These are phyloP conservation scores for Epirrhoe tristata DNA, from an alignment of 2,888 invertebrate species.

Conservation along the genomic window DNA sequence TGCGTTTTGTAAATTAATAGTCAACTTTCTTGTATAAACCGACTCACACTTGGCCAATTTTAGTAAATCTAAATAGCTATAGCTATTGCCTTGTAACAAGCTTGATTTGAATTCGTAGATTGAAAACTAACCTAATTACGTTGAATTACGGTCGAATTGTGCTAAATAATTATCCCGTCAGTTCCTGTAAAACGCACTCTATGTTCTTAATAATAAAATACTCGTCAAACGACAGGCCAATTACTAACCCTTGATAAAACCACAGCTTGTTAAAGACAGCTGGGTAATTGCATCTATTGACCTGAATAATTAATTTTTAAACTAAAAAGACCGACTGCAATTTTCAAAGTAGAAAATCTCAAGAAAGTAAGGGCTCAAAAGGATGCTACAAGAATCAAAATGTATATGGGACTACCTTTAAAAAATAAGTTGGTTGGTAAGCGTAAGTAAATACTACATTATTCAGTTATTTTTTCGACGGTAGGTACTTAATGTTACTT, in stretches of 20 bases:
- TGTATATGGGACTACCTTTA: too few relatives aligned
- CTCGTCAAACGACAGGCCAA: conserved; percentile 29
- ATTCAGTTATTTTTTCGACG: too few relatives aligned
- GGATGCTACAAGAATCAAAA: too few relatives aligned
- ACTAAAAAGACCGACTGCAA: too few relatives aligned
- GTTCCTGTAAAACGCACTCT: conserved; percentile 15
- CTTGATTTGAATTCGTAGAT: neutral
- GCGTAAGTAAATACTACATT: too few relatives aligned
- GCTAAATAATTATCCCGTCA: conserved; percentile 16
- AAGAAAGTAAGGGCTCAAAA: too few relatives aligned
- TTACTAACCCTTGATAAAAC: conserved; percentile 26
- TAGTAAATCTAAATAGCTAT: neutral
- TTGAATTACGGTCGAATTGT: conserved; percentile 14
- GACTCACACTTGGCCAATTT: neutral
- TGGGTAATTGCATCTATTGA: neutral
- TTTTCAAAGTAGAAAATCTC: too few relatives aligned
- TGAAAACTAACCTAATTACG: conserved; percentile 17
- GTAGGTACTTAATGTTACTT: neutral
- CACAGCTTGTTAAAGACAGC: conserved; percentile 15
- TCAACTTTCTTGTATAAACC: neutral
- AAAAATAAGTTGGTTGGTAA: too few relatives aligned
- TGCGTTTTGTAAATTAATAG: too few relatives aligned
- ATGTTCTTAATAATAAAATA: conserved; percentile 30
- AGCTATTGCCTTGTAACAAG: neutral
- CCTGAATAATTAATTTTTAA: too few relatives aligned